phyloP scores from a whole-genome alignment of 1,140 invertebrate species.

The Musca domestica region DNA sequence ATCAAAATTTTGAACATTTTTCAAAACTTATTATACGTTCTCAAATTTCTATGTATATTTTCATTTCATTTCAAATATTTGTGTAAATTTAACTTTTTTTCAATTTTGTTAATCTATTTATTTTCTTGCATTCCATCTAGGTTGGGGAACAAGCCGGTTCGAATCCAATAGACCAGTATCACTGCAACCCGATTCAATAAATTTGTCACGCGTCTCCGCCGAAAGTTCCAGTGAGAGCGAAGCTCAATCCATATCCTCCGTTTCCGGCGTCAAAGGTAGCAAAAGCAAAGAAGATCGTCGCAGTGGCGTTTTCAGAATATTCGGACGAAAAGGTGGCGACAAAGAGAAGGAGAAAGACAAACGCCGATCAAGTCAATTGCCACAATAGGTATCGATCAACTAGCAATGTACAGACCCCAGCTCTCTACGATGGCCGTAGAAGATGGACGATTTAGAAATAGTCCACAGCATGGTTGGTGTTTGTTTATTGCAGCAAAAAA shows the following conservation, averaged over 20 bases:
- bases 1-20: too few species aligned
- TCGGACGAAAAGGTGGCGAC: conserved; percentile 48
- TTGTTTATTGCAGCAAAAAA: background rate
- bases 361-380: conserved; percentile 47
- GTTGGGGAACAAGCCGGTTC: conserved; percentile 50
- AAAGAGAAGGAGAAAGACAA: conserved; percentile 51
- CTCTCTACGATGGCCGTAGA: background rate
- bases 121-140: conserved; percentile 27
- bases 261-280: conserved; percentile 50
- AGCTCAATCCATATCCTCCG: conserved; percentile 51
- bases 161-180: conserved; percentile 50
- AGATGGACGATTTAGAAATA: background rate
- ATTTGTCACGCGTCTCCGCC: conserved; percentile 47
- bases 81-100: background rate
- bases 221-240: conserved; percentile 54
- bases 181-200: conserved; percentile 49
- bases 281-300: conserved; percentile 51
- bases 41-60: too few species aligned
- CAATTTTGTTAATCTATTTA: background rate
- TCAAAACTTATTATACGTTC: too few species aligned
- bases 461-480: background rate
- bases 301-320: conserved; percentile 52
- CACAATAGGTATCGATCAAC: conserved; percentile 28
- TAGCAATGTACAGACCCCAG: background rate
- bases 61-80: background rate